phyloP scores from a whole-genome alignment of 2,888 invertebrate species.

The Drosophila testacea region DNA sequence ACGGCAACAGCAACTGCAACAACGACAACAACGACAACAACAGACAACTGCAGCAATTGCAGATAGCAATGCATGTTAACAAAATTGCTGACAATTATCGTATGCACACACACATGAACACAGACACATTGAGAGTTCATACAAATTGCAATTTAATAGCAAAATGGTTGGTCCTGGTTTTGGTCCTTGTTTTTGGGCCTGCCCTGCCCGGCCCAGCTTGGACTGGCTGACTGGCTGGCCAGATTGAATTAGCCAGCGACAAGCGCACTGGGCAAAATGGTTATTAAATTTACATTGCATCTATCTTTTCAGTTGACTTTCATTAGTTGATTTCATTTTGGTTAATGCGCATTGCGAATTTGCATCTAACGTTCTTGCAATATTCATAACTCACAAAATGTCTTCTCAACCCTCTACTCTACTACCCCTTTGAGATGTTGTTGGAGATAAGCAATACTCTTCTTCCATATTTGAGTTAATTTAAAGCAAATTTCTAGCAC shows the following conservation, averaged over 20 bases:
- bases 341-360: slow-evolving; percentile 63
- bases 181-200: slow-evolving; percentile 12
- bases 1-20: slow-evolving; percentile 4
- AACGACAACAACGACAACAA: background rate
- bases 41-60: slow-evolving; percentile 17
- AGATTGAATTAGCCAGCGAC: slow-evolving; percentile 61
- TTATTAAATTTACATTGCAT: slow-evolving; percentile 69
- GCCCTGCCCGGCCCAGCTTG: background rate
- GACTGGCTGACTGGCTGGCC: background rate
- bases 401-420: background rate
- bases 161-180: slow-evolving; percentile 25
- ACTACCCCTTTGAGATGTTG: background rate
- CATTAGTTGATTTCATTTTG: slow-evolving; percentile 68
- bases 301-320: slow-evolving; percentile 60
- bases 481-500: slow-evolving; percentile 22
- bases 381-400: slow-evolving; percentile 40
- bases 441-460: background rate
- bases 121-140: slow-evolving; percentile 8
- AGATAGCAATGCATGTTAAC: slow-evolving; percentile 59
- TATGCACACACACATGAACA: slow-evolving; percentile 27
- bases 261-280: slow-evolving; percentile 42
- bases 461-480: slow-evolving; percentile 16
- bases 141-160: slow-evolving; percentile 66
- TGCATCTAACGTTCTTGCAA: slow-evolving; percentile 28
- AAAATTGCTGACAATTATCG: slow-evolving; percentile 75